phyloP scores from a whole-genome alignment of 1,140 invertebrate genomes.

The Halyomorpha halys region DNA sequence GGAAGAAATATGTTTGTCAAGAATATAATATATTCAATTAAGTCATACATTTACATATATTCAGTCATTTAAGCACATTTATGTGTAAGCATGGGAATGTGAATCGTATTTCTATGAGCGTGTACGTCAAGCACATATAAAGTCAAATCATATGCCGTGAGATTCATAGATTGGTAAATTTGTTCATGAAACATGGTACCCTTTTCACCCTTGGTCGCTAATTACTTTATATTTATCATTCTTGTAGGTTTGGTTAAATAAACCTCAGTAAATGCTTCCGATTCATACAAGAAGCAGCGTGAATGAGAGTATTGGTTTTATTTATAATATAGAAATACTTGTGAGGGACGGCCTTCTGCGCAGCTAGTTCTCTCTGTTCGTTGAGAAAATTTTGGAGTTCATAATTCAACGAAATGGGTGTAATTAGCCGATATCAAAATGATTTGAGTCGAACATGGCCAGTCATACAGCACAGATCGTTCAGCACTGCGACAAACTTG shows the following conservation, averaged over 20 bases:
- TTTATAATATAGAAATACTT: too few relatives aligned
- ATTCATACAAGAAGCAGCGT: slow-evolving; percentile 99
- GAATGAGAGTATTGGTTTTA: too few relatives aligned
- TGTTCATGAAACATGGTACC: slow-evolving; percentile 77
- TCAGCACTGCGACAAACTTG: too few relatives aligned
- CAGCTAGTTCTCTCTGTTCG: too few relatives aligned
- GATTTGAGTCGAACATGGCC: slow-evolving; percentile 95
- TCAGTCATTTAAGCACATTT: slow-evolving; percentile 86
- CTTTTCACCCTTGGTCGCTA: slow-evolving; percentile 60
- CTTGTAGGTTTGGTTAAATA: slow-evolving; percentile 96
- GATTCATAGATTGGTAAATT: slow-evolving; percentile 86
- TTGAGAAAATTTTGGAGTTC: too few relatives aligned
- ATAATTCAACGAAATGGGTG: slow-evolving; percentile 90
- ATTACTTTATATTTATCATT: slow-evolving; percentile 76
- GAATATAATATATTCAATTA: slow-evolving; percentile 91
- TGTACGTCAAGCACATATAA: slow-evolving; percentile 99
- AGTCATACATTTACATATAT: slow-evolving; percentile 94
- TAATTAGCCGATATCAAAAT: slow-evolving; percentile 92
- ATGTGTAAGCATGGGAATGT: slow-evolving; percentile 97
- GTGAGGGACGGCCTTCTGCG: too few relatives aligned
- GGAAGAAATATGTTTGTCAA: slow-evolving; percentile 92
- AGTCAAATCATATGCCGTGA: slow-evolving; percentile 94
- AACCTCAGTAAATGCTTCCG: slow-evolving; percentile 97
- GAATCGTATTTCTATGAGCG: slow-evolving; percentile 88
- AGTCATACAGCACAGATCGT: slow-evolving; percentile 83